Conservation (phyloP, 2,797 vertebrate species). For the Clarias pachynema region DNA sequence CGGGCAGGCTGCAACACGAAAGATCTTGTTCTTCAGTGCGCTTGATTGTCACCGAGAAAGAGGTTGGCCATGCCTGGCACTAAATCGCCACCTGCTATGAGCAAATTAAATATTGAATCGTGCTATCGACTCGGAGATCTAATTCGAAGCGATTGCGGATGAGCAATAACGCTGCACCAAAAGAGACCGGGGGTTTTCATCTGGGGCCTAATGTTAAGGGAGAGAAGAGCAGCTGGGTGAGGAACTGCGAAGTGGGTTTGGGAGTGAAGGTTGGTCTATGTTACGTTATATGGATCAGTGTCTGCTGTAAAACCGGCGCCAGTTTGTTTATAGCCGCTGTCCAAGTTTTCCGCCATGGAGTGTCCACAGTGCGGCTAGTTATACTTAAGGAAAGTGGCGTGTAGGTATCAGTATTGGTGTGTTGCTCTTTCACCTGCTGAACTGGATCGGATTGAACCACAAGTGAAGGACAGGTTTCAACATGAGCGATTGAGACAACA, state of each 20-base stretch:
- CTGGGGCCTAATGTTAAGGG: slow-evolving; percentile 62
- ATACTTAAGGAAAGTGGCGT: too few species aligned
- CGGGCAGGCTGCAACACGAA: slow-evolving; percentile 31
- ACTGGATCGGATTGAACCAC: slow-evolving; percentile 42
- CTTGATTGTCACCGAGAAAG: slow-evolving; percentile 22
- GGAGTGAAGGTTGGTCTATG: slow-evolving; percentile 11
- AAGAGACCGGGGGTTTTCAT: slow-evolving; percentile 63
- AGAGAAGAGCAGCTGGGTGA: slow-evolving; percentile 70
- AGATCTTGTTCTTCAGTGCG: slow-evolving; percentile 12
- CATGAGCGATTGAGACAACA: slow-evolving; percentile 42
- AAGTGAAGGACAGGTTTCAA: slow-evolving; percentile 36
- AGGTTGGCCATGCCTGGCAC: slow-evolving; percentile 42
- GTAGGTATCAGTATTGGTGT: background rate
- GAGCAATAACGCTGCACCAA: slow-evolving; percentile 69
- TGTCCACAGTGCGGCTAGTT: background rate
- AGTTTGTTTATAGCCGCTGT: slow-evolving; percentile 5
- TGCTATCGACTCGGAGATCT: slow-evolving; percentile 80
- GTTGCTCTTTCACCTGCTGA: slow-evolving; percentile 43
- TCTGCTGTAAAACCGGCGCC: slow-evolving; percentile 9
- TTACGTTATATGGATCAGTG: background rate
- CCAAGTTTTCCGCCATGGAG: slow-evolving; percentile 7
- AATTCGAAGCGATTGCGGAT: slow-evolving; percentile 80
- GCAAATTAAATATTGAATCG: slow-evolving; percentile 85
- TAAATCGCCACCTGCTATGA: slow-evolving; percentile 76
- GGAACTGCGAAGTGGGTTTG: slow-evolving; percentile 55